Conservation (phyloP, 2,888 invertebrate genomes). For the Andrena flavipes region DNA sequence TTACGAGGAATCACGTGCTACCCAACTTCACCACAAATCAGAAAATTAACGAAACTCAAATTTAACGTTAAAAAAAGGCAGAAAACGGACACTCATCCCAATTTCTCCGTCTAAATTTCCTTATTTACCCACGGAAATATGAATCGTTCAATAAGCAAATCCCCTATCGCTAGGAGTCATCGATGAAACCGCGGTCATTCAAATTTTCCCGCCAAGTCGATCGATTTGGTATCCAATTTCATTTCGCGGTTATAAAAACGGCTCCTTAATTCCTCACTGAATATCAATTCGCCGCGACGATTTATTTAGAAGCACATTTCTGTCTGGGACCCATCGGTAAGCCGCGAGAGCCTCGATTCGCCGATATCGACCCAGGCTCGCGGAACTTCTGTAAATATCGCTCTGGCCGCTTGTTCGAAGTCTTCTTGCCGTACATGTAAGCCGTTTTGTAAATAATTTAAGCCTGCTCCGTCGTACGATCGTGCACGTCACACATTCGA, state of each 20-base stretch:
- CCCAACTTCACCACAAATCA: no score
- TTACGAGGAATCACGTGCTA: not conserved
- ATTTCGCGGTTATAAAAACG: not conserved
- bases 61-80: no score
- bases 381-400: slow-evolving; percentile 54
- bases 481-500: not conserved
- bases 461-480: slow-evolving; percentile 7
- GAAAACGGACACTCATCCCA: not conserved
- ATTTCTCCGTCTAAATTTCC: not conserved
- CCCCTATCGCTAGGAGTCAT: not conserved
- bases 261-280: not conserved
- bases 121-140: not conserved
- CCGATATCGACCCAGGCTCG: slow-evolving; percentile 22
- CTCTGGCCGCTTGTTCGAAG: slow-evolving; percentile 52
- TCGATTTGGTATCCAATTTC: not conserved
- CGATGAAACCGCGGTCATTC: not conserved
- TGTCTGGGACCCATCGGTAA: slow-evolving; percentile 39
- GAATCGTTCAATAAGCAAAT: not conserved
- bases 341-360: not conserved
- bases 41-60: no score
- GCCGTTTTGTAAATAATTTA: slow-evolving; percentile 54
- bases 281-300: not conserved
- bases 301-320: not conserved
- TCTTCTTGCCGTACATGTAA: slow-evolving; percentile 55
- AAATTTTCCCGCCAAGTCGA: not conserved